A percentile compares a stretch with the other conserved stretches of the same genome.
phyloP scores from a whole-genome alignment of 2,888 invertebrate genomes.

The Ophraella communa region DNA sequence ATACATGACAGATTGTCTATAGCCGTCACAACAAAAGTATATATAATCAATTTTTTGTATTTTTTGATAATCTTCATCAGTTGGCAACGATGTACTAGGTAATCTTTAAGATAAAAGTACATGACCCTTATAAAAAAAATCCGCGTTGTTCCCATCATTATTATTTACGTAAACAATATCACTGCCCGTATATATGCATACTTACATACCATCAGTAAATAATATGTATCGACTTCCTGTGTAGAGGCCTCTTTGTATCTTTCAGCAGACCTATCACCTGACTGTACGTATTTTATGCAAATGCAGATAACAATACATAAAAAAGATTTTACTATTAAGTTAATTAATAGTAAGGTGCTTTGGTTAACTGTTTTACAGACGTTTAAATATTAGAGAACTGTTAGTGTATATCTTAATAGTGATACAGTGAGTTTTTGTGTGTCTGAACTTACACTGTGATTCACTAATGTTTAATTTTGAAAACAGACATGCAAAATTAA shows the following conservation, averaged over 20 bases:
- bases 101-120: background rate
- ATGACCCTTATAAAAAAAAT: constrained; percentile 3
- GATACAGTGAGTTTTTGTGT: too few species aligned
- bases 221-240: constrained; percentile 2
- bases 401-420: background rate
- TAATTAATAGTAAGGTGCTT: constrained; percentile 18
- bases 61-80: too few species aligned
- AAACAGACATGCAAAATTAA: too few species aligned
- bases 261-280: constrained; percentile 9
- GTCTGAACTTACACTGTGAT: too few species aligned
- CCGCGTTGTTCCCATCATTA: background rate
- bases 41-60: too few species aligned
- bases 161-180: background rate
- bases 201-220: background rate
- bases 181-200: background rate
- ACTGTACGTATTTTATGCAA: constrained; percentile 29
- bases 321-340: constrained; percentile 13
- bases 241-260: constrained; percentile 14
- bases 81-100: too few species aligned
- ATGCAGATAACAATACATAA: constrained; percentile 27
- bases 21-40: too few species aligned
- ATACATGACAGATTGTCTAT: too few species aligned
- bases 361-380: background rate
- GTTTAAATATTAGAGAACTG: background rate
- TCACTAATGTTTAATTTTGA: too few species aligned